A percentile compares a stretch with the other conserved stretches of the same genome.
Conservation (phyloP, 2,113 vertebrate genomes). For the Ornithorhynchus anatinus region DNA sequence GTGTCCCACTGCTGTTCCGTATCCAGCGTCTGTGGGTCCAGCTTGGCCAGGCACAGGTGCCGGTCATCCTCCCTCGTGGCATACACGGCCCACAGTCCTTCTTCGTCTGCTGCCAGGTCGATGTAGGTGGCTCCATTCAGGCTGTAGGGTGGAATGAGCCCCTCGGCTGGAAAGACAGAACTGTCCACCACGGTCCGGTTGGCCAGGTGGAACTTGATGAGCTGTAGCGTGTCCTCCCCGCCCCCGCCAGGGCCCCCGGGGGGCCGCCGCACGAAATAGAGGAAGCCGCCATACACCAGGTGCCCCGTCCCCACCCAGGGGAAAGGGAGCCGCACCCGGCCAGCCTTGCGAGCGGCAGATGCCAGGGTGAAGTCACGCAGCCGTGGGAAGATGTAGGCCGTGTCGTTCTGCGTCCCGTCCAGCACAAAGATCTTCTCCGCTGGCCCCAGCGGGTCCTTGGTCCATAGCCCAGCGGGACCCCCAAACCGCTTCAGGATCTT, state of each 20-base stretch:
- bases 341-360: slow-evolving; percentile 71
- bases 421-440: slow-evolving; percentile 89
- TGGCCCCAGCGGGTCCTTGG: slow-evolving; percentile 79
- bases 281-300: slow-evolving; percentile 82
- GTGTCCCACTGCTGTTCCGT: slow-evolving; percentile 98
- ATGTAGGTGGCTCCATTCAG: slow-evolving; percentile 86
- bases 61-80: slow-evolving; percentile 82
- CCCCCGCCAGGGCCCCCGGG: slow-evolving; percentile 49
- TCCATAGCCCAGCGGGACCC: slow-evolving; percentile 86
- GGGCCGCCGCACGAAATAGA: slow-evolving; percentile 82
- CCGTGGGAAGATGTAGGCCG: slow-evolving; percentile 81
- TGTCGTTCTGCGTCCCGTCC: slow-evolving; percentile 84
- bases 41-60: slow-evolving; percentile 90
- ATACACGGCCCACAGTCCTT: slow-evolving; percentile 93
- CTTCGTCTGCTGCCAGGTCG: slow-evolving; percentile 86
- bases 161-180: slow-evolving; percentile 86
- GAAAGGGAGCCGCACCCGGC: slow-evolving; percentile 81
- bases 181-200: slow-evolving; percentile 82
- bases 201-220: slow-evolving; percentile 88
- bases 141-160: slow-evolving; percentile 79
- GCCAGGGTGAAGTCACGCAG: slow-evolving; percentile 84
- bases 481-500: slow-evolving; percentile 93
- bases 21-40: slow-evolving; percentile 87
- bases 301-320: slow-evolving; percentile 86
- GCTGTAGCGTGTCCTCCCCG: slow-evolving; percentile 70